These are phyloP conservation scores for Pogoniulus pusillus DNA, from an alignment of 2,797 vertebrate species.

Conservation along the genomic window DNA sequence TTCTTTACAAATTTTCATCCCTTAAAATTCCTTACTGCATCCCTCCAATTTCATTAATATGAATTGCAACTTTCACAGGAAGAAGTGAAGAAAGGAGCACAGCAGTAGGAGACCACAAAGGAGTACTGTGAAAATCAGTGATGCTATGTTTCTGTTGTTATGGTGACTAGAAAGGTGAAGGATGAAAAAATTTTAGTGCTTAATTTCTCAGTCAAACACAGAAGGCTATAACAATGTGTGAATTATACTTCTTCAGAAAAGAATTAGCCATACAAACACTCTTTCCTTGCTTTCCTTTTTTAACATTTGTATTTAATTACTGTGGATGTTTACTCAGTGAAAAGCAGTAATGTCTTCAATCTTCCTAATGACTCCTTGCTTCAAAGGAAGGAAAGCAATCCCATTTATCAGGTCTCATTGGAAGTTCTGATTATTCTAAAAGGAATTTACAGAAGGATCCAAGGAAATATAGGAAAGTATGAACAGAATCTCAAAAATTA, in stretches of 20 bases:
- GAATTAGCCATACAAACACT: background rate
- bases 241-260: background rate
- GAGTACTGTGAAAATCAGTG: background rate
- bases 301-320: constrained; percentile 14
- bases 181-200: background rate
- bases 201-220: constrained; percentile 30
- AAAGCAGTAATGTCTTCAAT: background rate
- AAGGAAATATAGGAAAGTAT: background rate
- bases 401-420: background rate
- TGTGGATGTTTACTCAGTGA: constrained; percentile 21
- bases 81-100: background rate
- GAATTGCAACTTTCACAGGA: background rate
- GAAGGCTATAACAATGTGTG: background rate
- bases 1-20: background rate
- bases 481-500: background rate
- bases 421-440: background rate
- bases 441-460: constrained; percentile 1
- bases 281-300: background rate
- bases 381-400: background rate
- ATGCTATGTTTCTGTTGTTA: background rate
- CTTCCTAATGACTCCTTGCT: background rate
- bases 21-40: background rate
- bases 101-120: background rate
- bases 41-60: background rate
- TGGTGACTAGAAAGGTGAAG: background rate